Evolutionary conservation across 2,113 vertebrate genomes (phyloP).

Genomic region (Antigone vipio): DNA sequence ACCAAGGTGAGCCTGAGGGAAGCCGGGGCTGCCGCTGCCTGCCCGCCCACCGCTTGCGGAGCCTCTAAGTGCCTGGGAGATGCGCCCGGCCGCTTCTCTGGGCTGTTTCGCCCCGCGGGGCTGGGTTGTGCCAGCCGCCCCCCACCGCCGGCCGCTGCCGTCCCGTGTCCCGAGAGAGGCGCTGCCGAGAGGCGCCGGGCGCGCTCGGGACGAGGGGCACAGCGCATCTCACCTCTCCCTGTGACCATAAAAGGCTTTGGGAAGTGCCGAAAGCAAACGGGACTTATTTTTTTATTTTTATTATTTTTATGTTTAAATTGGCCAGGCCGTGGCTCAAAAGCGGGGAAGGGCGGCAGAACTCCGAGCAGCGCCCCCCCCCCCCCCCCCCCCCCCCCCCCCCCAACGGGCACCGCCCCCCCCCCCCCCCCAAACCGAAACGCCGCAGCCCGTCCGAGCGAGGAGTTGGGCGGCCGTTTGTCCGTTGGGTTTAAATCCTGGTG

Average conservation of each 20-base stretch:
- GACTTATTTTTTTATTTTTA: too few species aligned
- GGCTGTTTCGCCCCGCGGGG: background rate
- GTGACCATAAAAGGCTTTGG: constrained; percentile 32
- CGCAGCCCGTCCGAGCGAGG: background rate
- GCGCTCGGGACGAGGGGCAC: background rate
- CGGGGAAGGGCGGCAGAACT: background rate
- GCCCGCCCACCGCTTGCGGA: background rate
- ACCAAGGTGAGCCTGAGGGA: constrained; percentile 79
- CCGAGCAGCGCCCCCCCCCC: too few species aligned
- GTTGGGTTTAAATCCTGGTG: background rate
- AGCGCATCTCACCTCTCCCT: background rate
- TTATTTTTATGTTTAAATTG: background rate
- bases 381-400: too few species aligned
- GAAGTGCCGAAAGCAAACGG: background rate
- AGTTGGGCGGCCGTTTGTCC: background rate
- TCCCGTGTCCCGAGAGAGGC: background rate
- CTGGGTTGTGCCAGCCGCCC: background rate
- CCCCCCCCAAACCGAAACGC: too few species aligned
- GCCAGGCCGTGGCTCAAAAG: background rate
- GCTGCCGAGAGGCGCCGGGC: background rate
- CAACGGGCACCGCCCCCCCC: too few species aligned
- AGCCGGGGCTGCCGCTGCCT: background rate
- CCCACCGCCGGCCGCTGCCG: background rate
- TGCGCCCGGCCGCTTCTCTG: background rate
- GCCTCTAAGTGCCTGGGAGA: too few species aligned